phyloP scores from a whole-genome alignment of 2,888 invertebrate genomes.

The Dynastes grantii region DNA sequence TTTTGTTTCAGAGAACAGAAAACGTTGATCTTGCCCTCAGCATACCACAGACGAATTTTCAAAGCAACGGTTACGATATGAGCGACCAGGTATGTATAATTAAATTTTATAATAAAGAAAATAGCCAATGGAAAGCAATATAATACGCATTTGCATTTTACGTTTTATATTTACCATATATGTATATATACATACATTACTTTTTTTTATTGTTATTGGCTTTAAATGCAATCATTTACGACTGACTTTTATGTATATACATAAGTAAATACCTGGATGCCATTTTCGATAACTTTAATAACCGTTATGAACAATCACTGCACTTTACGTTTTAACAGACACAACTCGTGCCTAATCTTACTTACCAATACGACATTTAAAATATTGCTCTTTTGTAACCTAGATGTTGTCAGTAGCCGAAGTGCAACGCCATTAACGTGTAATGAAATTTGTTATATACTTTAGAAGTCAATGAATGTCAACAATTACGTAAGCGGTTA shows the following conservation, averaged over 20 bases:
- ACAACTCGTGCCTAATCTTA: neutral
- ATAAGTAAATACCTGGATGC: conserved; percentile 1
- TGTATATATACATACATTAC: neutral
- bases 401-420: neutral
- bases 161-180: conserved; percentile 12
- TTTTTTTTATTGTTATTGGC: conserved; percentile 29
- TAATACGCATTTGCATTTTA: neutral
- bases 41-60: conserved; percentile 77
- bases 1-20: conserved; percentile 82
- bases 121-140: neutral
- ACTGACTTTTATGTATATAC: neutral
- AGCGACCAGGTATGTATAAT: conserved; percentile 78
- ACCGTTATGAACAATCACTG: conserved; percentile 5
- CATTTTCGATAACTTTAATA: conserved; percentile 11
- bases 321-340: neutral
- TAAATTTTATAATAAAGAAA: conserved; percentile 56
- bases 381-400: neutral
- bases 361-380: neutral
- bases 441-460: no score
- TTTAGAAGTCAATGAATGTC: no score
- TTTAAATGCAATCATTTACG: conserved; percentile 20
- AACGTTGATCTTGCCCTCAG: conserved; percentile 82
- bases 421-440: no score
- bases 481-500: no score
- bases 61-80: conserved; percentile 80